Conservation (phyloP, 1,140 invertebrate species). For the Argopecten irradians region DNA sequence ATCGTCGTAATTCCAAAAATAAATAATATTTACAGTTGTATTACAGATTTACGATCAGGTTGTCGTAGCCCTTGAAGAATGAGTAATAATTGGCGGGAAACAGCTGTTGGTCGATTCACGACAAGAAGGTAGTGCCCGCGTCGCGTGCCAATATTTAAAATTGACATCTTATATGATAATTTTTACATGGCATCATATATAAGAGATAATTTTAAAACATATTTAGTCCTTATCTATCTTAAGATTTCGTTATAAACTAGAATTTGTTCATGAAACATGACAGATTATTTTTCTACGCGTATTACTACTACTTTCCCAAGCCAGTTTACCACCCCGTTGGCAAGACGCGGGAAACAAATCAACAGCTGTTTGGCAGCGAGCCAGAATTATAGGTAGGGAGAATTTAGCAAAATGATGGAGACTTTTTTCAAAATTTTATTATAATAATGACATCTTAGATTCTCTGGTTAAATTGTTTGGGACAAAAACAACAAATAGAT, state of each 20-base stretch:
- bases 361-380: constrained; percentile 58
- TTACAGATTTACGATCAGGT: constrained; percentile 56
- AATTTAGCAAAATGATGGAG: constrained; percentile 32
- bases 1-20: constrained; percentile 32
- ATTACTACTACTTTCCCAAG: constrained; percentile 48
- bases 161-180: neutral
- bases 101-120: constrained; percentile 72
- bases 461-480: neutral
- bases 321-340: constrained; percentile 55
- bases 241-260: neutral
- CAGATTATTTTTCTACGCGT: constrained; percentile 57
- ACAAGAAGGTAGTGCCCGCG: constrained; percentile 38
- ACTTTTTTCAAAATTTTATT: neutral
- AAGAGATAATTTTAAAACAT: neutral
- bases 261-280: constrained; percentile 61
- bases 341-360: constrained; percentile 72
- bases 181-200: neutral
- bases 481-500: neutral
- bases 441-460: neutral
- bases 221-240: neutral
- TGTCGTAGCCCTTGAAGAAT: constrained; percentile 64
- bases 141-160: neutral
- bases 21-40: constrained; percentile 38
- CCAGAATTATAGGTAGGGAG: constrained; percentile 51
- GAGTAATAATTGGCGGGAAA: constrained; percentile 75